A percentile compares a stretch with the other conserved stretches of the same genome.
Conservation (phyloP, 2,888 invertebrate genomes). For the Tipula vernalis region DNA sequence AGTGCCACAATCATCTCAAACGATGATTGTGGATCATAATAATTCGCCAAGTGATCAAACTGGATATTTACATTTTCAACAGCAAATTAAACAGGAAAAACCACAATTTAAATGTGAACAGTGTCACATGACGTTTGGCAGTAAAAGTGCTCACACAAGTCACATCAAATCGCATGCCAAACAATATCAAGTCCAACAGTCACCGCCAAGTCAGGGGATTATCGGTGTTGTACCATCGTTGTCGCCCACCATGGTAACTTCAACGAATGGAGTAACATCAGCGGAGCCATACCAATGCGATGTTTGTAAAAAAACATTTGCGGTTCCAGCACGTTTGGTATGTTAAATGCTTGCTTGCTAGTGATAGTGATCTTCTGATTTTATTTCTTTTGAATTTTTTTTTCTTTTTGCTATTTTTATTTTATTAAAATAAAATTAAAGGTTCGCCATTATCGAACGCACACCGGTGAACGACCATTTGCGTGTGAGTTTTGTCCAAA, state of each 20-base stretch:
- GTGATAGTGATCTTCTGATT: not conserved
- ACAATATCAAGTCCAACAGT: constrained; percentile 17
- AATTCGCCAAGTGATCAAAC: not conserved
- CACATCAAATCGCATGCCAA: constrained; percentile 53
- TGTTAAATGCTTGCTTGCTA: constrained; percentile 20
- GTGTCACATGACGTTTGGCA: constrained; percentile 61
- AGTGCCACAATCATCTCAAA: constrained; percentile 21
- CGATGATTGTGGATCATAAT: constrained; percentile 13
- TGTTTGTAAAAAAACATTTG: constrained; percentile 82
- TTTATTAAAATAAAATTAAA: constrained; percentile 15
- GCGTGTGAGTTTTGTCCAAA: constrained; percentile 87
- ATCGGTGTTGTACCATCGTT: not conserved
- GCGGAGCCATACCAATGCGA: constrained; percentile 76
- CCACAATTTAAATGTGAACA: constrained; percentile 51
- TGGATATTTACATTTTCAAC: constrained; percentile 11
- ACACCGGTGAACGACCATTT: constrained; percentile 83
- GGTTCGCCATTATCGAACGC: constrained; percentile 72
- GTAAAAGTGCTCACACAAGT: constrained; percentile 62
- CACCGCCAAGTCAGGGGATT: not conserved
- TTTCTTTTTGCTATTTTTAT: not conserved
- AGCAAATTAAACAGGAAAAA: constrained; percentile 28
- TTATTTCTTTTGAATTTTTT: not conserved
- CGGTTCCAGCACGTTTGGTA: constrained; percentile 72
- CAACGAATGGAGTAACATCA: constrained; percentile 21
- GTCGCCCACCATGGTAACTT: constrained; percentile 21